Base-by-base conservation (phyloP, 2,797 vertebrate species). In the Limnodromus scolopaceus region DNA sequence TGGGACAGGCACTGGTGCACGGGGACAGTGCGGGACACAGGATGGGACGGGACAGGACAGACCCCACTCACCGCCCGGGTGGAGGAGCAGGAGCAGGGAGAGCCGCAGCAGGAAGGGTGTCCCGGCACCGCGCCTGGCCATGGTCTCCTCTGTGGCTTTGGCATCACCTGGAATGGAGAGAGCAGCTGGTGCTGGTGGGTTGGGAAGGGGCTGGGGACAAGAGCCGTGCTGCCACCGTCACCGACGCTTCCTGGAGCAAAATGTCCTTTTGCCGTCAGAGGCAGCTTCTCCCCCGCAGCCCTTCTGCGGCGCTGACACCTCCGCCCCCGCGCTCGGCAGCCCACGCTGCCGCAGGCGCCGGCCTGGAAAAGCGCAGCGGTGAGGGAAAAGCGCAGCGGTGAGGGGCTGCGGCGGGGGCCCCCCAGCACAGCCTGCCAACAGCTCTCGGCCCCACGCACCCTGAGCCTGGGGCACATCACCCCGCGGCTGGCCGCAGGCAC, bases 1-100 rank as follows among this genome's bases (percentile, higher is more conserved):
- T 4, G 2, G 45, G 70, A 5, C 0, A 10, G 87, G 43, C 2
- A 0, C 61, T 1, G 82, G 30, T 7, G 49, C 53, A 3, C 1
- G 5, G 43, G 53, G 39, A 16, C 1, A 4, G 49, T 3, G 6
- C 3, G 8, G 13, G 9, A 36, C 70, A 18, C 3, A 4, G 1
- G n/a, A n/a, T n/a, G n/a, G n/a, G n/a, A n/a, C n/a, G n/a, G 49
- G 57, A 13, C 2, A 2, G 65, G 87, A 51, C 0, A 9, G 57
- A 24, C 4, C 11, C 23, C 89, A 94, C 96, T 97, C 85, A 98
- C 98, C 97, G 23, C 80, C 45, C 1, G 63, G 95, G 51, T 34
- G 25, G 55, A 98, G 89, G 18, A 98, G 90, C 94, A 97, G 51
- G 75, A 97, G 92, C 82, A 98, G n/a, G 34, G 65, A 70, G 54